phyloP scores from a whole-genome alignment of 2,888 invertebrate species.

The Cephalotes varians region DNA sequence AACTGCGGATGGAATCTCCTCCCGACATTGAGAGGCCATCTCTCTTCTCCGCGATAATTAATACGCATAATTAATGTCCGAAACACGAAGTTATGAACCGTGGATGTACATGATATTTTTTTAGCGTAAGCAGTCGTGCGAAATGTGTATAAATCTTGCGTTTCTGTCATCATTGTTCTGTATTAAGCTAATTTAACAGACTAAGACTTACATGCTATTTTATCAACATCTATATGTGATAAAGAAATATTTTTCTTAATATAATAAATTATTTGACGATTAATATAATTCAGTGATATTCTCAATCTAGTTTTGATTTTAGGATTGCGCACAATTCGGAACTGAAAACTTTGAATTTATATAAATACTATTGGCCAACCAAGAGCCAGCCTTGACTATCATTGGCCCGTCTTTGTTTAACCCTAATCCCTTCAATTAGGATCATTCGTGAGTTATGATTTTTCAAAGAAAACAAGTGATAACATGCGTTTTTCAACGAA shows the following conservation, averaged over 20 bases:
- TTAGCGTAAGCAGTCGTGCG: neutral
- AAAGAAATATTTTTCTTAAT: neutral
- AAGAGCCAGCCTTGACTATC: too few species aligned
- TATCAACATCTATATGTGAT: neutral
- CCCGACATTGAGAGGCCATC: neutral
- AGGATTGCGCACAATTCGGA: too few species aligned
- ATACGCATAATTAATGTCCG: constrained; percentile 35
- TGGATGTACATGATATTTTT: neutral
- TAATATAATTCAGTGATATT: too few species aligned
- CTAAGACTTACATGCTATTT: neutral
- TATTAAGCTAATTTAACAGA: neutral
- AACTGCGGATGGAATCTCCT: constrained; percentile 12
- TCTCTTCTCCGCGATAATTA: neutral
- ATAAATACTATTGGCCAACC: too few species aligned
- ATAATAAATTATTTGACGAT: neutral
- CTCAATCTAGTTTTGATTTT: too few species aligned
- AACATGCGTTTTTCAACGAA: too few species aligned
- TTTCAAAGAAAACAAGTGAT: too few species aligned
- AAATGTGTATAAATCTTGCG: neutral
- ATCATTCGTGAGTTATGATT: too few species aligned
- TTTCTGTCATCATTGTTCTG: neutral
- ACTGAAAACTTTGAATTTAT: too few species aligned
- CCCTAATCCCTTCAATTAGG: too few species aligned
- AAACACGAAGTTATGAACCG: constrained; percentile 10
- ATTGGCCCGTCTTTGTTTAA: too few species aligned